These are phyloP conservation scores for Cettia cetti DNA, from an alignment of 2,113 vertebrate species.

Conservation along the genomic window DNA sequence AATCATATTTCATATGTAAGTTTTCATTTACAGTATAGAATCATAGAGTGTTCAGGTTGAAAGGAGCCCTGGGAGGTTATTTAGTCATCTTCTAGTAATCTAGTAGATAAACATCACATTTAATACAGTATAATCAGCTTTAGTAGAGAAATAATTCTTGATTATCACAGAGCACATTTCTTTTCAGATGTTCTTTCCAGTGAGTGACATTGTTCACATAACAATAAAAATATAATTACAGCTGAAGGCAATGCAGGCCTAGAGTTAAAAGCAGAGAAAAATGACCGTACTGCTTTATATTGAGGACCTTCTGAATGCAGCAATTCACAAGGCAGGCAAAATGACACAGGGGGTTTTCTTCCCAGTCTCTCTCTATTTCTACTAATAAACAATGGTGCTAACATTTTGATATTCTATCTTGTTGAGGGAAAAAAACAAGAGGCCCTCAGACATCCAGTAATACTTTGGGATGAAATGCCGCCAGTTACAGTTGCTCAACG, in stretches of 20 bases:
- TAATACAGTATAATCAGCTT: constrained; percentile 1
- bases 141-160: constrained; percentile 42
- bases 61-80: background rate
- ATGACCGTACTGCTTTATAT: background rate
- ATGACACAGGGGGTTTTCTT: fast-evolving
- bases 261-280: background rate
- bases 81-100: constrained; percentile 6
- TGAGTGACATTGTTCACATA: constrained; percentile 3
- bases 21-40: background rate
- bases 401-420: background rate
- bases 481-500: background rate
- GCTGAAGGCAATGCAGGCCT: background rate
- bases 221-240: constrained; percentile 35
- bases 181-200: constrained; percentile 21
- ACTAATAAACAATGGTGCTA: background rate
- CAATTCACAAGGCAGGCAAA: background rate
- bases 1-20: background rate
- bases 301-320: background rate
- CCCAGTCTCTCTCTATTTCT: background rate
- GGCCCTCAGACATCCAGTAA: background rate
- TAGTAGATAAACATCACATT: constrained; percentile 32
- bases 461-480: background rate
- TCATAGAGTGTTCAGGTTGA: background rate
- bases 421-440: background rate
- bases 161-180: constrained; percentile 26